Base-by-base conservation (phyloP, 2,797 vertebrate genomes). In the Leptodactylus fallax region DNA sequence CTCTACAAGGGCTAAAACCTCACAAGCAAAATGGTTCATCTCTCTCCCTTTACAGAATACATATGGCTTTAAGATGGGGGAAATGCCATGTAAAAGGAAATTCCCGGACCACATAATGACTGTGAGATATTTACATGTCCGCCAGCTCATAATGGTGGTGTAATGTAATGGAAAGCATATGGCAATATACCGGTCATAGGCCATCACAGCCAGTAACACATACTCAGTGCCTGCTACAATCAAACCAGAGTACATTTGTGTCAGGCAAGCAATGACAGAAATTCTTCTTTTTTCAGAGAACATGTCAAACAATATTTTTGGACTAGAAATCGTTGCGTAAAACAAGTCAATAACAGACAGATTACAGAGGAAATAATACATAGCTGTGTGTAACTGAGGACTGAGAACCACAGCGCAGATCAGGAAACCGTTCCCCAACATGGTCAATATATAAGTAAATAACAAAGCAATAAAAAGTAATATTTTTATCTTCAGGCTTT, bases 351-450 rank as follows among this genome's bases (percentile, higher is more conserved):
- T 25, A 71, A 71, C 12, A 6, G 67, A 25, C 11, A 71, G 16
- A 36, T 71, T 71, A 17, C 67, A 71, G 67, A 71, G 67, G 7
- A 71, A 71, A 36, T 19, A 71, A 36, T 71, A 71, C 67, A 71
- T 71, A 14, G 67, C 12, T 2, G 27, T 25, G 67, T 71, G 67
- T 11, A 71, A 7, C 27, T 36, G 10, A 71, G 25, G 23, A 14
- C 67, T 71, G 23, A 71, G 7, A 27, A 27, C 6, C 12, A 71
- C 67, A 1, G 16, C 16, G 16, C 14, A 58, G 11, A 58, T 58
- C 0, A 58, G 14, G 16, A 58, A 58, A 58, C 56, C 16, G 16
- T 58, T 58, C 56, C 56, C 56, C 14, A 58, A 14, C 2, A 58
- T 58, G 16, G 7, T 71, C 9, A 27, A 16, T 7, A 25, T 13